Percentiles rank a stretch among this genome's conserved stretches.
phyloP scores from a whole-genome alignment of 2,113 vertebrate species.

The Microcebus griseorufus region DNA sequence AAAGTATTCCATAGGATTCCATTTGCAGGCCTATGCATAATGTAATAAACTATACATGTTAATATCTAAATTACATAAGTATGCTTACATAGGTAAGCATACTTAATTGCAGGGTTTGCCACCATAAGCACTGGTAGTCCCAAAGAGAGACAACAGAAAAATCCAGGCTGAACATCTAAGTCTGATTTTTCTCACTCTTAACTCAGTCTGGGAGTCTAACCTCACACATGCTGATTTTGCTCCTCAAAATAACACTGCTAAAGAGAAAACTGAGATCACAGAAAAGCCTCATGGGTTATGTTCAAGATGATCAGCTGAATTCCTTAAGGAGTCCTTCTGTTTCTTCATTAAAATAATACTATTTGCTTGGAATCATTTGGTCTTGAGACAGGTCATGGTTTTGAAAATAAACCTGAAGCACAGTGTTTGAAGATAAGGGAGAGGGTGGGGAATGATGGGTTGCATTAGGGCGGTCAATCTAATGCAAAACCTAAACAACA shows the following conservation, averaged over 20 bases:
- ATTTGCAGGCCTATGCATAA: not conserved
- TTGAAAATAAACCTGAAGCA: slow-evolving; percentile 29
- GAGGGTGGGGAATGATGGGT: not conserved
- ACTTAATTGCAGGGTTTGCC: not conserved
- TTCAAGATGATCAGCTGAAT: slow-evolving; percentile 30
- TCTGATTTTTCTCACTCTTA: not conserved
- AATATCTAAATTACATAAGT: not conserved
- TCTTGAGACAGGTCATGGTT: not conserved
- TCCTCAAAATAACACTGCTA: slow-evolving; percentile 46
- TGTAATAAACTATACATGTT: no score
- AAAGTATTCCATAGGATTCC: not conserved
- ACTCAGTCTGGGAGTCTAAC: slow-evolving; percentile 19
- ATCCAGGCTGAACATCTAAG: not conserved
- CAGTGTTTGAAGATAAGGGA: not conserved
- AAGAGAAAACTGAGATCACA: slow-evolving; percentile 29
- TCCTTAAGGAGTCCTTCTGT: not conserved
- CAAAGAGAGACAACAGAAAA: not conserved
- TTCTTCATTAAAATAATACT: slow-evolving; percentile 24
- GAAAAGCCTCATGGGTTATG: not conserved
- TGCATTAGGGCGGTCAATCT: not conserved
- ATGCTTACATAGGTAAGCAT: no score
- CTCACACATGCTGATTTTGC: slow-evolving; percentile 37
- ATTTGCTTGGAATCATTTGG: not conserved
- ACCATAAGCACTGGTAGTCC: not conserved
- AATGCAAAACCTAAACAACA: not conserved